Evolutionary conservation across 2,113 vertebrate genomes (phyloP).

Genomic region (Phyllostomus discolor): DNA sequence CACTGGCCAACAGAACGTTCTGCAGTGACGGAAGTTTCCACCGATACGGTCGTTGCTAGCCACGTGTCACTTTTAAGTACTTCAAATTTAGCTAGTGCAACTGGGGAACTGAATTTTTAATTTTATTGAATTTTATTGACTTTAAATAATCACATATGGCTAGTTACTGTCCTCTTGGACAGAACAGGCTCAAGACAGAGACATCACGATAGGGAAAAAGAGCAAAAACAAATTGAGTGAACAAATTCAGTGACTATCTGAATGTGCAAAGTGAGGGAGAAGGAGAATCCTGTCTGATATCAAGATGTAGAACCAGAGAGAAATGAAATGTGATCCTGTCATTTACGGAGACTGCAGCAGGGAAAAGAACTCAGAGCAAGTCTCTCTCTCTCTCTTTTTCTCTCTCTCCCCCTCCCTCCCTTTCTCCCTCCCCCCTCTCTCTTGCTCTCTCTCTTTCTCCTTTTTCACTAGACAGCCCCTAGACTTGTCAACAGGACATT

Average conservation of each 20-base stretch:
- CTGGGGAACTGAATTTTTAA: not conserved
- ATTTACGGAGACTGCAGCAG: not conserved
- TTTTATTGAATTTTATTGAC: not conserved
- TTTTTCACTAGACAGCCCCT: slow-evolving; percentile 6
- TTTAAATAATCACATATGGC: not conserved
- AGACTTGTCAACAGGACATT: not conserved
- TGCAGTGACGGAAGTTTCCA: not conserved
- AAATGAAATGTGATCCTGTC: not conserved
- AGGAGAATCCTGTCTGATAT: not conserved
- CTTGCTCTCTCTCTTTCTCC: not conserved
- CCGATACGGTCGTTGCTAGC: no score
- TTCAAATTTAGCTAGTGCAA: not conserved
- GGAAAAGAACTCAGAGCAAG: not conserved
- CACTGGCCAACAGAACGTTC: not conserved
- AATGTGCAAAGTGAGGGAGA: not conserved
- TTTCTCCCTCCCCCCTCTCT: no score
- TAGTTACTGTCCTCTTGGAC: not conserved
- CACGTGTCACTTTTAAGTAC: not conserved
- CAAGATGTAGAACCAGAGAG: not conserved
- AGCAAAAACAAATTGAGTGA: not conserved
- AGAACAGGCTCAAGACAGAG: not conserved
- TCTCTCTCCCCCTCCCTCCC: not conserved
- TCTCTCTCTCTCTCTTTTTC: not conserved
- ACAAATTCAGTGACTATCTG: not conserved
- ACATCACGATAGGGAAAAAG: not conserved